Conservation (phyloP, 2,888 invertebrate genomes). For the Lottia gigantea region DNA sequence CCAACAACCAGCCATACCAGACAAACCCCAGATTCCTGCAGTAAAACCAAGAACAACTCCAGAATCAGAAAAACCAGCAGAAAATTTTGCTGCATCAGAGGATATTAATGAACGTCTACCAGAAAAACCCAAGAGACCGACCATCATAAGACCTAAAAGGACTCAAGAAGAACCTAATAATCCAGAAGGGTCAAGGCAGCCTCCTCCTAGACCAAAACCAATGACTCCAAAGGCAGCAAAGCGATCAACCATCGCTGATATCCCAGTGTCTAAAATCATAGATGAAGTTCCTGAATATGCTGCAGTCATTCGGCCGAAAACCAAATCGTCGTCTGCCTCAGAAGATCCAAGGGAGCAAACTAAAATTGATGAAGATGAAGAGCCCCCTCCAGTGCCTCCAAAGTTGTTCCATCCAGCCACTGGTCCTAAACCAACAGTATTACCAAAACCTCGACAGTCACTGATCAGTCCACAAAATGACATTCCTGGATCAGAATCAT, state of each 20-base stretch:
- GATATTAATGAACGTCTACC: neutral
- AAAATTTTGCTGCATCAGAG: neutral
- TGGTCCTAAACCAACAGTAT: conserved; percentile 38
- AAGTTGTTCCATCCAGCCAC: conserved; percentile 16
- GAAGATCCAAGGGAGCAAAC: conserved; percentile 10
- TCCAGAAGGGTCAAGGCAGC: conserved; percentile 16
- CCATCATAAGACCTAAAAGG: conserved; percentile 16
- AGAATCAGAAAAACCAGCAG: conserved; percentile 6
- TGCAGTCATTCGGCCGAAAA: neutral
- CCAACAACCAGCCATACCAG: neutral
- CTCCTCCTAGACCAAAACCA: conserved; percentile 15
- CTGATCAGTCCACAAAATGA: conserved; percentile 12
- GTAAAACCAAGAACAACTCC: conserved; percentile 4
- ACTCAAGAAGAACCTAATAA: conserved; percentile 9
- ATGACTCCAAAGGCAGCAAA: conserved; percentile 18
- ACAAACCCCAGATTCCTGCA: neutral
- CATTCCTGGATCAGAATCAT: conserved; percentile 18
- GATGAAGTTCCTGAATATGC: neutral
- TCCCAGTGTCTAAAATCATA: neutral
- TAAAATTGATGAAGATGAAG: neutral
- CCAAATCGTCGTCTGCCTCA: neutral
- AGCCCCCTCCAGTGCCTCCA: conserved; percentile 17
- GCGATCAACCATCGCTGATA: neutral
- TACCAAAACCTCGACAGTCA: conserved; percentile 37
- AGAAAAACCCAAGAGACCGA: conserved; percentile 19